Base-by-base conservation (phyloP, 2,888 invertebrate genomes). In the Globia sparganii region DNA sequence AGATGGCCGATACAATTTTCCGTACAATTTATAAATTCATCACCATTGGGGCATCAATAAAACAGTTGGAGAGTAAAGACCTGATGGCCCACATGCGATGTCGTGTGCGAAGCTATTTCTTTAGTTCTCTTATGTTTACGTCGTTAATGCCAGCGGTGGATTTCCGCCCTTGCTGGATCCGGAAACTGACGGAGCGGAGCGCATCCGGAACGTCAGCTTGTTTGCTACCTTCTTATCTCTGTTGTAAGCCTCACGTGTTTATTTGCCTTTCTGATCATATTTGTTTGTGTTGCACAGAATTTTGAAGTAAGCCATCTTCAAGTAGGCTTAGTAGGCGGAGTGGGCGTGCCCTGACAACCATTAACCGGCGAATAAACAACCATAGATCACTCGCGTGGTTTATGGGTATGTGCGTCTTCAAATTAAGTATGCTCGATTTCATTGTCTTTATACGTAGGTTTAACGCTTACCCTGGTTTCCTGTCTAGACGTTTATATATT, bases 191-290 rank as follows among this genome's bases (percentile, higher is more conserved):
- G 90, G 90, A 91, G 92, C 92, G 89, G 86, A 78, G 87, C 84
- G 89, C 90, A 90, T 94, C 94, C 95, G 92, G 92, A 66, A 87
- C 92, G 94, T 92, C 94, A 94, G 94, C 93, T 92, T 94, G 93
- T 94, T 93, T 91, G 90, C 89, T 91, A 88, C 90, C 89, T 91
- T 86, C 91, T 91, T 93, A 93, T 93, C 93, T 91, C 73, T 77
- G 86, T 87, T 87, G 88, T 87, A 75, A 84, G 83, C 81, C 79
- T 90, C 84, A 88, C 88, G 88, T 91, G 91, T 91, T 92, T 91
- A 91, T 92, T 91, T 91, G 90, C 88, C 80, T 88, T 91, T 90
- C 89, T 86, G 88, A 90, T 91, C 86, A 80, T 66, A 78, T 84
- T 81, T 88, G 86, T 86, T 89, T 89, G 83, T 87, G 83, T 82